Evolutionary conservation across 2,797 vertebrate genomes (phyloP), one percentile per base, ranked within the genome.

Genomic region (Lycodopsis pacificus): DNA sequence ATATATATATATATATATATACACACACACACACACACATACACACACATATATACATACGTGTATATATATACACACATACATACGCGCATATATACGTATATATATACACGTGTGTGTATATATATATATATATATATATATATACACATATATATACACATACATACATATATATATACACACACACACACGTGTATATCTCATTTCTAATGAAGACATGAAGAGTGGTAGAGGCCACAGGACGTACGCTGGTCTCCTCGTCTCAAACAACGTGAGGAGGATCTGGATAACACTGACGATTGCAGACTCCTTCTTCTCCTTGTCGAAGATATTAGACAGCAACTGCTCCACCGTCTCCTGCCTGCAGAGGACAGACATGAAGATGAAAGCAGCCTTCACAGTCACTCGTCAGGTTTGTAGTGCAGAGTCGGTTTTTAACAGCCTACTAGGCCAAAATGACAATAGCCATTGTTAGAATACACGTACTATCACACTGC

Each of bases 211-310:
- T 73, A 67, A 67, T 62, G 19, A 68, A 48, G 7, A 70, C 61
- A 65, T 66, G 13, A 70, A 56, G 8, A 71, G 19, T 15, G 62
- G 36, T 20, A 51, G 14, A 61, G 9, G 51, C 11, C 36, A 38
- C 1, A 40, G 22, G 10, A 96, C 98, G 90, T 96, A 99, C 98
- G 97, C 97, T 84, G 98, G 98, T 85, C 98, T 95, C 68, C 98
- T 96, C 1, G 97, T 99, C 95, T 99, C 98, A 85, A 99, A 97
- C 79, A 99, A 91, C 5, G 98, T 99, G 83, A 99, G 93, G 2
- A 99, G 93, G 83, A 99, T 99, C 94, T 99, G 98, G 91, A 99
- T 98, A 56, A 98, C 98, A 88, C 97, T 99, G 95, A 99, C 98
- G 59, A 99, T 98, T 20, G 98, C 97, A 8, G 98, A 97, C 79